Base-by-base conservation (phyloP, 1,140 invertebrate species). In the Luehdorfia chinensis region DNA sequence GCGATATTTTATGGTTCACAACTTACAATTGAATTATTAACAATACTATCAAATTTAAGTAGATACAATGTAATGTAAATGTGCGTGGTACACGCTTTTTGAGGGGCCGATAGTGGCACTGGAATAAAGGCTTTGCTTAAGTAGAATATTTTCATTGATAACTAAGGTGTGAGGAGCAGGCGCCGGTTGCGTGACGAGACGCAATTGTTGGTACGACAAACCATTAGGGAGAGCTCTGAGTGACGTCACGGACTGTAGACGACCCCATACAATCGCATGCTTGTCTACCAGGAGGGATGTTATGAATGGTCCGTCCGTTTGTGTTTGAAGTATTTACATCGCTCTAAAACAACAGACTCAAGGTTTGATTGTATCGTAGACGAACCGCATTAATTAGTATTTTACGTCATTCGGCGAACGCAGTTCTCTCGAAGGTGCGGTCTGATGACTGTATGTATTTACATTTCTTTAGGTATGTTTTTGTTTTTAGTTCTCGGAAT, bases 301-400 rank as follows among this genome's bases (percentile, higher is more conserved):
- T 27, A 27, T 39, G 36, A 39, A 39, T 39, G 21, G 21, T 4
- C 2, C 6, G 5, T 14, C 13, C 9, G 12, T 25, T 25, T n/a
- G 2, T 12, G 36, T 25, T 27, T 27, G 21, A 39, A 39, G 21
- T 25, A 23, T 39, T 25, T 14, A 39, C 19, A 14, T 12, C 6
- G 36, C 9, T 25, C 8, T 13, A 23, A 12, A 11, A 37, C 16
- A 6, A 39, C 12, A 4, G 21, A 12, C 12, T 39, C 36, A 39
- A 39, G 21, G 36, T n/a, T 21, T 14, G 19, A 15, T 19, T 4
- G 8, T 7, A 23, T 23, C 12, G 12, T 12, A 25, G 11, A 39
- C 36, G 5, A 14, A 39, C 14, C 14, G 31, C 31, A 16, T 33
- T 18, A 33, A 33, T 33, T 16, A 33, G 18, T 33, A n/a, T 33